A percentile compares a stretch with the other conserved stretches of the same genome.
Evolutionary conservation across 1,140 invertebrate species (phyloP).

Genomic region (Caenorhabditis remanei): DNA sequence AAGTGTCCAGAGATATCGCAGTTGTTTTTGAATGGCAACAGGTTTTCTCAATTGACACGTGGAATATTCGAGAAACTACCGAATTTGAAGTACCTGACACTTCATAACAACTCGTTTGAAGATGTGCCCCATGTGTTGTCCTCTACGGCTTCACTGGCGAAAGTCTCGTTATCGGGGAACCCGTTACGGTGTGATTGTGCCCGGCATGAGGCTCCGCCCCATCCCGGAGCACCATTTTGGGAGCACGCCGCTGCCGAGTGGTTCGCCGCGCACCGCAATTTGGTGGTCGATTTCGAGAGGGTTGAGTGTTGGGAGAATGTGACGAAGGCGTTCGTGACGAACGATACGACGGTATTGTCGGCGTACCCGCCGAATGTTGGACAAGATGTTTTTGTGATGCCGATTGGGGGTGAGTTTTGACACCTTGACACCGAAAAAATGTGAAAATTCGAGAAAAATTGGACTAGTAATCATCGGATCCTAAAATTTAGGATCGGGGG

Average conservation of each 20-base stretch:
- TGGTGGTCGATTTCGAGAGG: slow-evolving; percentile 65
- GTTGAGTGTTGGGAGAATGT: slow-evolving; percentile 76
- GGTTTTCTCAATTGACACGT: slow-evolving; percentile 65
- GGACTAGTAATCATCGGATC: no score
- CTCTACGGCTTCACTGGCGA: background rate
- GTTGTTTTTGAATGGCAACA: slow-evolving; percentile 71
- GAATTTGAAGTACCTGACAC: slow-evolving; percentile 65
- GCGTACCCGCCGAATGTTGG: slow-evolving; percentile 70
- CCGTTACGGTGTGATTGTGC: slow-evolving; percentile 75
- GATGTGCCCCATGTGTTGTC: slow-evolving; percentile 37
- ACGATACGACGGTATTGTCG: slow-evolving; percentile 73
- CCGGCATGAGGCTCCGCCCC: slow-evolving; percentile 36
- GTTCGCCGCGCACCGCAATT: slow-evolving; percentile 64
- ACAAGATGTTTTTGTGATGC: slow-evolving; percentile 72
- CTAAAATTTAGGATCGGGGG: no score
- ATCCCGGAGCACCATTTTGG: background rate
- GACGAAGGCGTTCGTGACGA: slow-evolving; percentile 69
- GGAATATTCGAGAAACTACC: slow-evolving; percentile 67
- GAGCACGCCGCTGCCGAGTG: slow-evolving; percentile 62
- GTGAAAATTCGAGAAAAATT: no score
- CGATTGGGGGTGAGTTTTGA: slow-evolving; percentile 67
- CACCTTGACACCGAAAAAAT: no score
- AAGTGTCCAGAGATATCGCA: slow-evolving; percentile 60
- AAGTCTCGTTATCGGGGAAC: slow-evolving; percentile 67
- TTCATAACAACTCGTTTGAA: slow-evolving; percentile 56